Evolutionary conservation across 2,113 vertebrate genomes (phyloP).

Genomic region (Laticauda laticaudata): DNA sequence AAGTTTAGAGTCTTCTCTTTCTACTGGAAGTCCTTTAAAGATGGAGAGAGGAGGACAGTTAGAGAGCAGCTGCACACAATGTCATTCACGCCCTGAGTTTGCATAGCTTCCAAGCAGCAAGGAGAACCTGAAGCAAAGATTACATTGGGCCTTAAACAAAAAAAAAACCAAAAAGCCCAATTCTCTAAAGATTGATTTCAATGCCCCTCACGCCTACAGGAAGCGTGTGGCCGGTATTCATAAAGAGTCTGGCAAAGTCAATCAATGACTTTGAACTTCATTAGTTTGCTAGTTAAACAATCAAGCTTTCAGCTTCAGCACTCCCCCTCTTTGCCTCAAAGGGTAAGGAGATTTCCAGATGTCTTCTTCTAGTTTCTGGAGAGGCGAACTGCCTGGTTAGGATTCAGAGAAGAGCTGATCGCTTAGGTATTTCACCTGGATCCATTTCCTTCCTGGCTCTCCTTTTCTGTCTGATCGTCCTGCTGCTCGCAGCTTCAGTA

Average conservation of each 20-base stretch:
- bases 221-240: neutral
- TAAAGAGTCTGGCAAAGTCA: conserved; percentile 6
- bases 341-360: neutral
- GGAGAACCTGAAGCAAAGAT: conserved; percentile 3
- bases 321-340: neutral
- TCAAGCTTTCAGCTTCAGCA: neutral
- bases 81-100: conserved; percentile 16
- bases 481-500: neutral
- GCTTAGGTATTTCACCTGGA: neutral
- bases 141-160: neutral
- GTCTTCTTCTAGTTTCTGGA: neutral
- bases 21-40: conserved; percentile 37
- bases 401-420: neutral
- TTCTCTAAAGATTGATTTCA: neutral
- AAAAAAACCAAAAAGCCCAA: neutral
- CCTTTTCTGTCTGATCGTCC: neutral
- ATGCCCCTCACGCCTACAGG: neutral
- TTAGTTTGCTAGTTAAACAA: neutral
- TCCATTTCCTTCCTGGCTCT: neutral
- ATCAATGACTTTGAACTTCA: conserved; percentile 10
- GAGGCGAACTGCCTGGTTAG: neutral
- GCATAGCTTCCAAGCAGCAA: neutral
- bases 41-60: neutral
- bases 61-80: neutral
- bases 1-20: neutral